Evolutionary conservation across 1,140 invertebrate genomes (phyloP).

Genomic region (Holcopasites calliopsidis): DNA sequence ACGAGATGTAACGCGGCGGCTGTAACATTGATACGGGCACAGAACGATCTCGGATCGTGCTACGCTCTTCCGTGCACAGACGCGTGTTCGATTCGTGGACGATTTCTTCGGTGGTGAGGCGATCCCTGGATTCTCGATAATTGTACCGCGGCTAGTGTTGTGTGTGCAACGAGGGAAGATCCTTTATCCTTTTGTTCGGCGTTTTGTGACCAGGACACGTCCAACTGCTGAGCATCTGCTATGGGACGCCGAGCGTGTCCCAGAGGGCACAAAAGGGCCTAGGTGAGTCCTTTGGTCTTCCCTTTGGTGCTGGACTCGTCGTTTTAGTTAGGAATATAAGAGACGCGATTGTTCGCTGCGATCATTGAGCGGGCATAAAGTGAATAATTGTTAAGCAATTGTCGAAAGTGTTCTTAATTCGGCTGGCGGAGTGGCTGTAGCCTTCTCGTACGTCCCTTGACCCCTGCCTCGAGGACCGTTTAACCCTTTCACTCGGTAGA

Average conservation of each 20-base stretch:
- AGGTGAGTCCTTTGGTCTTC: too few relatives aligned
- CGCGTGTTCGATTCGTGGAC: background rate
- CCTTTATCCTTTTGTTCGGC: too few relatives aligned
- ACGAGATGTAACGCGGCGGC: slow-evolving; percentile 42
- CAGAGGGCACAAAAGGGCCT: too few relatives aligned
- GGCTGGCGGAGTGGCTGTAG: background rate
- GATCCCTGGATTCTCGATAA: too few relatives aligned
- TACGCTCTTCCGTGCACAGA: background rate
- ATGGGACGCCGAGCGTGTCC: too few relatives aligned
- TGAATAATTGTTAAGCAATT: background rate
- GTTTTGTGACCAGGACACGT: too few relatives aligned
- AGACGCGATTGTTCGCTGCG: too few relatives aligned
- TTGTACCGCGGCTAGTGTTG: too few relatives aligned
- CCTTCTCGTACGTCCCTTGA: slow-evolving; percentile 29
- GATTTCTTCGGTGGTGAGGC: too few relatives aligned
- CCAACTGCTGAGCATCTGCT: too few relatives aligned
- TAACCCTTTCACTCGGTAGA: background rate
- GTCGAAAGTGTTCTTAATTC: slow-evolving; percentile 13
- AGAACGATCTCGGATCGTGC: slow-evolving; percentile 1
- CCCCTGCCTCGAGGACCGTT: background rate
- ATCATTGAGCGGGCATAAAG: background rate
- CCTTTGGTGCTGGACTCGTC: too few relatives aligned
- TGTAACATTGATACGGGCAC: background rate
- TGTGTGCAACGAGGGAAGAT: too few relatives aligned
- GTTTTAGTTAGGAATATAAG: background rate